phyloP scores from a whole-genome alignment of 2,113 vertebrate genomes.

The Ahaetulla prasina region DNA sequence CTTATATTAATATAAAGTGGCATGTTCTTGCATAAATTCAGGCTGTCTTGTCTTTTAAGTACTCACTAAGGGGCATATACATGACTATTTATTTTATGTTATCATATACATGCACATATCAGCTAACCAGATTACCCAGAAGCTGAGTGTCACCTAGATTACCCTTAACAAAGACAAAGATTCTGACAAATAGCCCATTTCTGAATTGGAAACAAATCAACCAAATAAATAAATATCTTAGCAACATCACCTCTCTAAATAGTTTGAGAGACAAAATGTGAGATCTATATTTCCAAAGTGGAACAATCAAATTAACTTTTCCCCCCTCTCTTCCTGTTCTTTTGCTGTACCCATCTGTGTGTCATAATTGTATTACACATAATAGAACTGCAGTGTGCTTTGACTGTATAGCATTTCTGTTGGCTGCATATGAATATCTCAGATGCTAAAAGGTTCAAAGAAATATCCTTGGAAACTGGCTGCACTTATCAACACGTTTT shows the following conservation, averaged over 20 bases:
- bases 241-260: slow-evolving; percentile 23
- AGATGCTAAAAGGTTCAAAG: slow-evolving; percentile 37
- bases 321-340: background rate
- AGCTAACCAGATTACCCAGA: background rate
- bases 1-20: slow-evolving; percentile 58
- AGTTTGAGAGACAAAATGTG: background rate
- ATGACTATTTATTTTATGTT: background rate
- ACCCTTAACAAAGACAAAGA: background rate
- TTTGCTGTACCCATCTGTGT: slow-evolving; percentile 34
- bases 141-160: slow-evolving; percentile 27
- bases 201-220: slow-evolving; percentile 18
- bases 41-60: background rate
- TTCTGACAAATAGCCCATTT: background rate
- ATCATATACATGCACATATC: background rate
- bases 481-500: slow-evolving; percentile 12
- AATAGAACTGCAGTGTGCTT: slow-evolving; percentile 1
- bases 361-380: slow-evolving; percentile 27
- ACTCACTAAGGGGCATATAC: background rate
- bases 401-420: slow-evolving; percentile 36
- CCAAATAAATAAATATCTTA: background rate
- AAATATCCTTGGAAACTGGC: slow-evolving; percentile 27
- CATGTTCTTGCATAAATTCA: background rate
- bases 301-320: slow-evolving; percentile 10
- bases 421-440: slow-evolving; percentile 26
- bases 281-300: slow-evolving; percentile 22